phyloP scores from a whole-genome alignment of 1,140 invertebrate species.

The Drosophila kanapiae region DNA sequence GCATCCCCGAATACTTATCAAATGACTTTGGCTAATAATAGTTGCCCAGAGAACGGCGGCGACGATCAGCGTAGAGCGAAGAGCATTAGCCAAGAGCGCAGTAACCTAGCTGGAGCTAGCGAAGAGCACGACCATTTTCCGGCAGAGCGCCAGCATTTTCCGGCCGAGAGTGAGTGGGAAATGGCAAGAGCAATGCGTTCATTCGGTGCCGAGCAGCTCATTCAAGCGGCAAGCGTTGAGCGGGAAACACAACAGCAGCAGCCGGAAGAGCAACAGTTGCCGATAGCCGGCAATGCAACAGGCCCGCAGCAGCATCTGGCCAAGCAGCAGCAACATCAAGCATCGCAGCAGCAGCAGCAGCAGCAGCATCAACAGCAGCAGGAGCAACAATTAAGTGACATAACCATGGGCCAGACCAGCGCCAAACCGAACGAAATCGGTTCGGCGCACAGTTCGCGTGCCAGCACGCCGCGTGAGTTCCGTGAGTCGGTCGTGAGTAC shows the following conservation, averaged over 20 bases:
- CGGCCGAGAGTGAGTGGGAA: slow-evolving; percentile 32
- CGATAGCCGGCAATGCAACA: slow-evolving; percentile 53
- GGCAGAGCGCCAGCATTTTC: slow-evolving; percentile 29
- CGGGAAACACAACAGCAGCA: slow-evolving; percentile 58
- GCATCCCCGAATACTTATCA: slow-evolving; percentile 83
- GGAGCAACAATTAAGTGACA: slow-evolving; percentile 52
- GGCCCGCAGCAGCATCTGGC: slow-evolving; percentile 46
- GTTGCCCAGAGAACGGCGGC: slow-evolving; percentile 44
- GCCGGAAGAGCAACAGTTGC: slow-evolving; percentile 24
- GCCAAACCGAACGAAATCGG: slow-evolving; percentile 66
- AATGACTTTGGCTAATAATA: slow-evolving; percentile 85
- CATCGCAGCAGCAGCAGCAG: slow-evolving; percentile 37
- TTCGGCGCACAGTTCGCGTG: slow-evolving; percentile 57
- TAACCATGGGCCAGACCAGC: slow-evolving; percentile 78
- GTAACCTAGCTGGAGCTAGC: slow-evolving; percentile 73
- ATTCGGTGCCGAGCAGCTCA: slow-evolving; percentile 43
- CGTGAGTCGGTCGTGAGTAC: slow-evolving; percentile 68
- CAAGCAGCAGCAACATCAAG: slow-evolving; percentile 24
- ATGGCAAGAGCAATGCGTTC: slow-evolving; percentile 26
- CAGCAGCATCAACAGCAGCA: slow-evolving; percentile 45
- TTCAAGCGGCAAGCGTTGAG: slow-evolving; percentile 80
- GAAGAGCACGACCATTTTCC: slow-evolving; percentile 19
- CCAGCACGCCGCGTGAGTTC: slow-evolving; percentile 73
- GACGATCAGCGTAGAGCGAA: slow-evolving; percentile 35
- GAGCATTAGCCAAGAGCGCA: slow-evolving; percentile 31